A percentile compares a stretch with the other conserved stretches of the same genome.
Evolutionary conservation across 2,113 vertebrate species (phyloP).

Genomic region (Narcine bancroftii): DNA sequence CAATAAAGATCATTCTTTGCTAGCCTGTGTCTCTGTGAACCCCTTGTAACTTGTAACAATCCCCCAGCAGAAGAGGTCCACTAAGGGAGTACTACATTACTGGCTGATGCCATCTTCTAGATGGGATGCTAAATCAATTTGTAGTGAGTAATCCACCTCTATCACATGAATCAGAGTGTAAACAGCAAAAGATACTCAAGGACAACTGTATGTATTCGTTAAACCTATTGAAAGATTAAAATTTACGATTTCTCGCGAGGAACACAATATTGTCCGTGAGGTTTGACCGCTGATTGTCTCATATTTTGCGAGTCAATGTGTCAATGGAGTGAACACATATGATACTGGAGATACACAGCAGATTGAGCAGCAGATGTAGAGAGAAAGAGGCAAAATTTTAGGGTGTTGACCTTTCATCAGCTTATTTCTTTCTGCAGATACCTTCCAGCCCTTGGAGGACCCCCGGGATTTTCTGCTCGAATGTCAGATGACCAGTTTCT

Average conservation of each 20-base stretch:
- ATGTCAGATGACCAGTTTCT: too few relatives aligned
- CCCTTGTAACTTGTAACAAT: too few relatives aligned
- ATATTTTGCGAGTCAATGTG: background rate
- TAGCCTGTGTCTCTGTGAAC: too few relatives aligned
- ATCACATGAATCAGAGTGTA: background rate
- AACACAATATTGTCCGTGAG: background rate
- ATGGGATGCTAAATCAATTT: background rate
- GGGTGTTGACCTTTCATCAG: too few relatives aligned
- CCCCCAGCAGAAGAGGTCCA: background rate
- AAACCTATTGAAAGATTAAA: background rate
- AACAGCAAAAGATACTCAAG: too few relatives aligned
- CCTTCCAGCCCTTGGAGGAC: too few relatives aligned
- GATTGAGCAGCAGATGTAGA: too few relatives aligned
- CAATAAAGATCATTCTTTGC: too few relatives aligned
- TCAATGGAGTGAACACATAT: background rate
- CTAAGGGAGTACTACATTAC: background rate
- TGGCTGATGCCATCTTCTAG: background rate
- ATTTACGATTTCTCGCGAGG: background rate
- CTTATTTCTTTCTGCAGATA: too few relatives aligned
- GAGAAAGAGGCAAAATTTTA: too few relatives aligned
- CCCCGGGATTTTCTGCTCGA: too few relatives aligned
- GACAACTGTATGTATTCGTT: background rate
- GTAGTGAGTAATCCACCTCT: background rate
- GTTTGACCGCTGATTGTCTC: background rate
- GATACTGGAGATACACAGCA: too few relatives aligned